Evolutionary conservation across 2,888 invertebrate species (phyloP), one percentile per base, ranked within the genome.

Genomic region (Drosophila rellima): DNA sequence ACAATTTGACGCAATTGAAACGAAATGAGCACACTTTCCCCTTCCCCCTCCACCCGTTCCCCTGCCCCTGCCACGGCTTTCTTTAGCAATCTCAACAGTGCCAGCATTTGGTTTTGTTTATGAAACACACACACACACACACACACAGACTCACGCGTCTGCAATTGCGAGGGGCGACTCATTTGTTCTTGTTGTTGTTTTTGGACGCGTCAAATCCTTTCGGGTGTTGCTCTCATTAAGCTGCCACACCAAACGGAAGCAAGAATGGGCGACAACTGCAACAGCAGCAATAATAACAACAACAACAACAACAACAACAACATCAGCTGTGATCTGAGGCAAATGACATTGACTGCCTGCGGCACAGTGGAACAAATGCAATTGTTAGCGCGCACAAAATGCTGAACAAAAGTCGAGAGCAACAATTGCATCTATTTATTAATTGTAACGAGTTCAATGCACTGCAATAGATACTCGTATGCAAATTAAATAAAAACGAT

Each of bases 1-100:
- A 83, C 80, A 88, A 82, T 88, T 83, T 83, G 74, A 88, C 88
- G 88, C 88, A 88, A 88, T 83, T 83, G 85, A 81, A 82, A 72
- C 55, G 66, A 85, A 82, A 79, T 85, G 82, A 82, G 85, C 79
- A 67, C 84, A 50, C 39, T 40, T 54, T 45, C 40, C 20, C 13
- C 23, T 20, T 23, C 44, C 20, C 5, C 31, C 33, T 5, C 29
- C 8, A 13, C 5, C 13, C 31, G 5, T 8, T 0, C 15, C 7
- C 11, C 15, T 39, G 6, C 15, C 17, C 11, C 47, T 31, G 3
- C 20, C 29, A 17, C 31, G 10, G 47, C 18, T 18, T 2, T 11
- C 18, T 60, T 35, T 23, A 17, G 33, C 54, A 39, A 51, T 52
- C 40, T 26, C 37, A 64, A 42, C 75, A 63, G 56, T 67, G 66